Base-by-base conservation (phyloP, 2,797 vertebrate genomes). In the Crax fasciolata region DNA sequence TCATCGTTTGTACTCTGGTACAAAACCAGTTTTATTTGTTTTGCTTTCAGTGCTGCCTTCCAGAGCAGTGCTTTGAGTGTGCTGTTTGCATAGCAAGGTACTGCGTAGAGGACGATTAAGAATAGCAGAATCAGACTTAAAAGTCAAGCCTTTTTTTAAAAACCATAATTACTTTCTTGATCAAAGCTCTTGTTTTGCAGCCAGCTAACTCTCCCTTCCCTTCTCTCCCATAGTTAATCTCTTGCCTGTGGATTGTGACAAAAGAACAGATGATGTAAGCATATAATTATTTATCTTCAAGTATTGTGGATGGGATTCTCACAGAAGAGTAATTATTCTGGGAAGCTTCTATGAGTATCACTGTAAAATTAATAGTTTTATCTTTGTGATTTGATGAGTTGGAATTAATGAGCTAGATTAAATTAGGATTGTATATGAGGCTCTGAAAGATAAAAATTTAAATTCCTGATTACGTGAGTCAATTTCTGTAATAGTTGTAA, bases 231-330 rank as follows among this genome's bases (percentile, higher is more conserved):
- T 84, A 98, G 98, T 98, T 97, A 97, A 98, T 92, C 93, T 98
- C 59, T 91, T 98, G 96, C 93, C 98, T 44, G 87, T 98, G 97
- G 98, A 98, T 95, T 98, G 98, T 96, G 97, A 97, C 58, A 93
- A 94, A 83, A 98, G 96, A 90, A 97, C 95, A 15, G 98, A 98
- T 87, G 89, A 93, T 92, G 98, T 98, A 97, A 98, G 98, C 96
- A 61, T 86, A 24, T 76, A 62, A 89, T 78, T 93, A 72, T 92
- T 96, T 93, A 28, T 92, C 78, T 84, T 86, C 58, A 62, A 66
- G 14, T 92, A 48, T 16, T 84, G 48, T 66, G 80, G 84, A n/a
- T 52, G 61, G 65, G 54, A 78, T 71, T 95, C 85, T 91, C 41
- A 44, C 11, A 59, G 66, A 89, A 85, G 62, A 74, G 75, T 87